phyloP scores from a whole-genome alignment of 2,113 vertebrate genomes.

The Cyprinus carpio region DNA sequence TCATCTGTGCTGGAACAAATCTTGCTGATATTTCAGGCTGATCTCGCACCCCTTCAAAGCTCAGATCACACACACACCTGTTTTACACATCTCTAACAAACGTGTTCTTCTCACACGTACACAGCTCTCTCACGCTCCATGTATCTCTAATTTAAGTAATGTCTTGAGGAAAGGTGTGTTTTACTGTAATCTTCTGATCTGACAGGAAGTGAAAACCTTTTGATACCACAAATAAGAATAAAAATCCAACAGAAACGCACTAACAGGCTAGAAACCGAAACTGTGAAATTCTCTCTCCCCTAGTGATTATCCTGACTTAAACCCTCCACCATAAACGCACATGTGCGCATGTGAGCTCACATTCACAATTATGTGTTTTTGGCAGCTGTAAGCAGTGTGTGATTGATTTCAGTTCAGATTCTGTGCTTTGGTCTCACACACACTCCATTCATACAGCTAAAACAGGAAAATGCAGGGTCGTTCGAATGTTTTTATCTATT shows the following conservation, averaged over 20 bases:
- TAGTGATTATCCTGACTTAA: slow-evolving; percentile 7
- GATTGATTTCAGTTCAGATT: background rate
- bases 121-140: background rate
- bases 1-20: background rate
- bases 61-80: slow-evolving; percentile 6
- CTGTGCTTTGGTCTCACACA: background rate
- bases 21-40: slow-evolving; percentile 9
- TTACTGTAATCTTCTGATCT: background rate
- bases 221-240: background rate
- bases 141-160: slow-evolving; percentile 4
- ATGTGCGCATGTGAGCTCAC: background rate
- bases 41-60: slow-evolving; percentile 18
- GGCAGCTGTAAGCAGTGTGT: background rate
- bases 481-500: slow-evolving; percentile 13
- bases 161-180: background rate
- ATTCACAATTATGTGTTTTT: background rate
- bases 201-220: background rate
- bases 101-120: slow-evolving; percentile 9
- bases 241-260: background rate
- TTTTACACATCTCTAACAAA: slow-evolving; percentile 8
- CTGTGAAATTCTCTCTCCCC: background rate
- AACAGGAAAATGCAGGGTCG: slow-evolving; percentile 25
- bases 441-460: slow-evolving; percentile 25
- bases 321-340: background rate
- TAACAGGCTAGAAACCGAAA: background rate